Evolutionary conservation across 2,113 vertebrate species (phyloP), one percentile per base, ranked within the genome.

Genomic region (Struthidea cinerea): DNA sequence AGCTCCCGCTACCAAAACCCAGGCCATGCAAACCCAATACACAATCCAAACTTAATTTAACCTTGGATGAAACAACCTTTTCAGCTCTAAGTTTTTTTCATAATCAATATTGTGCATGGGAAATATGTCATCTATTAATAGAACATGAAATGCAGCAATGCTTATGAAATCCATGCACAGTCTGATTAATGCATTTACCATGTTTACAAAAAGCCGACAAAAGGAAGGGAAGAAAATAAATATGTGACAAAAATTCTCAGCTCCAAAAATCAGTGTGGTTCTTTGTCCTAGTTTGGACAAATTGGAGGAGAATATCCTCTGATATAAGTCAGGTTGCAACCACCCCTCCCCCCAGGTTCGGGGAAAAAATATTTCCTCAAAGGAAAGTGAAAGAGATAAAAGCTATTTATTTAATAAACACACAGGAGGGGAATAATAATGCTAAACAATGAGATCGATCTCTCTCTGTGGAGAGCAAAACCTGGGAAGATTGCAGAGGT

Each of bases 121-220:
- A 95, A 94, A 44, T 64, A 57, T 53, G 83, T 15, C 19, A 76
- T 75, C 82, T 97, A 94, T 97, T 97, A 96, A 96, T 94, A 95
- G 94, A 94, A 94, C 9, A 75, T 57, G 68, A 93, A 96, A 95
- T 94, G 73, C 85, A 90, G n/a, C 44, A 85, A 70, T 84, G 68
- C 87, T 96, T 92, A 80, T 88, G 33, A 97, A 95, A 84, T 81
- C 69, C 23, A 33, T 78, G 85, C 73, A 74, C 49, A 91, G 56
- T 42, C 76, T 97, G 90, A 97, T 96, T 96, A 97, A 94, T 81
- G 69, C 12, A 57, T 82, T 97, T 92, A 64, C 27, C n/a, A 50
- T 71, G 59, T 94, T 96, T 94, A 84, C 59, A 73, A 89, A 95
- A 90, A 88, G 55, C 69, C 78, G 84, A 94, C 3, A 23, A 94